These are phyloP conservation scores for Parnassius glacialis DNA, from an alignment of 2,888 invertebrate genomes.

Conservation along the genomic window DNA sequence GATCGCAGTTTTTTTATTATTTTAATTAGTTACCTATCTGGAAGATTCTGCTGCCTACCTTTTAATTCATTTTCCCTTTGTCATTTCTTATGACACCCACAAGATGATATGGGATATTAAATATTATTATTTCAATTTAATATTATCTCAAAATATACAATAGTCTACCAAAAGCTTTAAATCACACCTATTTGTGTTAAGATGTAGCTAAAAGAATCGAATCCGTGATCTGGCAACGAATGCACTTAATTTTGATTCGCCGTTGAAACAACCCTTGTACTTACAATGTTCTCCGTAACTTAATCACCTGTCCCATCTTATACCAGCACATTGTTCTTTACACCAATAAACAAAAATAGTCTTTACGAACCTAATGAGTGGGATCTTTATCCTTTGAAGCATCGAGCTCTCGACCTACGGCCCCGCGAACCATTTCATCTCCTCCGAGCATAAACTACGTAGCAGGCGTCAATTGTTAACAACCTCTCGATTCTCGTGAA, in stretches of 20 bases:
- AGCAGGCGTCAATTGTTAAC: slow-evolving; percentile 78
- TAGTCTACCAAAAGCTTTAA: no score
- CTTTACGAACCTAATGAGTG: slow-evolving; percentile 34
- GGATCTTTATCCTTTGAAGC: slow-evolving; percentile 35
- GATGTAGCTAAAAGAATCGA: not conserved
- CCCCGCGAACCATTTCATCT: slow-evolving; percentile 76
- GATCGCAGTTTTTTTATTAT: no score
- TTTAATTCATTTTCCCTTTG: no score
- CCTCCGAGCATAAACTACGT: slow-evolving; percentile 70
- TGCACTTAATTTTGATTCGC: slow-evolving; percentile 20
- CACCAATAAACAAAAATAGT: slow-evolving; percentile 39
- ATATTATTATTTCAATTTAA: no score
- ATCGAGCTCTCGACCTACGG: slow-evolving; percentile 60
- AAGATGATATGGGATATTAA: no score
- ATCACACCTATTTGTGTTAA: no score
- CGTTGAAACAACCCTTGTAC: slow-evolving; percentile 42
- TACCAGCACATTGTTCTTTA: slow-evolving; percentile 56
- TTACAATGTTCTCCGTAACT: slow-evolving; percentile 48
- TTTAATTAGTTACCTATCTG: no score
- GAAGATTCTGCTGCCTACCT: no score
- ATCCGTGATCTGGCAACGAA: not conserved
- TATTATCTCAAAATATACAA: no score
- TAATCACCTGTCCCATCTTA: slow-evolving; percentile 70
- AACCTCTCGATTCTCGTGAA: slow-evolving; percentile 75
- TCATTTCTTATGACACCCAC: no score